Conservation (phyloP, 2,797 vertebrate species). For the Monodelphis domestica region DNA sequence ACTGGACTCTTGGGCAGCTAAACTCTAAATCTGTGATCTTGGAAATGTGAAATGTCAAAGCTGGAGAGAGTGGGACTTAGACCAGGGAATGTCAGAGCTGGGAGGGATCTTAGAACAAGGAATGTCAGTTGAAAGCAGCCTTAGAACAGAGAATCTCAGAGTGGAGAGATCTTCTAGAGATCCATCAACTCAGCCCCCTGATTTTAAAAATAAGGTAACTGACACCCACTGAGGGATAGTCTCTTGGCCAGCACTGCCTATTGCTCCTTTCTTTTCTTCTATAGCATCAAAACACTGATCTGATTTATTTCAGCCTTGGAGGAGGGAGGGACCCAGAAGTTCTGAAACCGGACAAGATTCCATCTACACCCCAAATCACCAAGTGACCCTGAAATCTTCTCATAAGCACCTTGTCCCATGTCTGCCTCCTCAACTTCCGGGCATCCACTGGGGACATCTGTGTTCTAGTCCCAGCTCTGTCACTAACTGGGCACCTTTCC, state of each 20-base stretch:
- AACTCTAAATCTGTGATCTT: not conserved
- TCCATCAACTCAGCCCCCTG: not conserved
- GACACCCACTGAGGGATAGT: not conserved
- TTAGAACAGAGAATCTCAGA: not conserved
- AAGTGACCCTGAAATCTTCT: not conserved
- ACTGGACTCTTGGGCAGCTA: not conserved
- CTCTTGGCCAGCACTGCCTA: not conserved
- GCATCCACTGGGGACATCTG: not conserved
- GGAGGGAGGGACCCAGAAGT: not conserved
- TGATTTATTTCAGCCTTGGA: not conserved
- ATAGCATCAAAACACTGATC: not conserved
- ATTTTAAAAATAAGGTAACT: slow-evolving; percentile 37
- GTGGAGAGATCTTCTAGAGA: not conserved
- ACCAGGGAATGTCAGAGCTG: not conserved
- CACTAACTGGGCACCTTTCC: not conserved
- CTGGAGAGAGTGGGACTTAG: too few species aligned
- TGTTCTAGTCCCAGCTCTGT: not conserved
- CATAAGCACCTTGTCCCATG: not conserved
- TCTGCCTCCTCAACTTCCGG: too few species aligned
- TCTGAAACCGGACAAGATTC: not conserved
- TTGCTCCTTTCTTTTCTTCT: not conserved
- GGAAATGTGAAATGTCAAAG: not conserved
- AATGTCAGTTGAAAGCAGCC: not conserved
- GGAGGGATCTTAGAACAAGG: too few species aligned
- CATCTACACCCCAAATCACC: not conserved